phyloP scores from a whole-genome alignment of 1,140 invertebrate species.

The Tetragonula clypearis region DNA sequence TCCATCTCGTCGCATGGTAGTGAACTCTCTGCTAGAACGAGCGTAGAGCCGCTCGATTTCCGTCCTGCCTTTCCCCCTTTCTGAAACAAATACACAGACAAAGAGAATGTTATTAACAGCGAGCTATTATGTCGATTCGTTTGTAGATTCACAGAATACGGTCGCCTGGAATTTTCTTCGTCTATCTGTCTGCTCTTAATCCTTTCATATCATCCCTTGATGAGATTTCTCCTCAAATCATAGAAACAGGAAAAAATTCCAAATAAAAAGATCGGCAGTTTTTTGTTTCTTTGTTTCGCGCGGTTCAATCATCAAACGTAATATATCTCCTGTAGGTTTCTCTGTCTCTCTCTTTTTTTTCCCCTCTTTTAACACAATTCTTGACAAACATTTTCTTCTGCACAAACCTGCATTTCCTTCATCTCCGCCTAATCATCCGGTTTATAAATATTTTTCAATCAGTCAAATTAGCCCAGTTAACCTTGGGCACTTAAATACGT shows the following conservation, averaged over 20 bases:
- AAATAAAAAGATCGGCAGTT: not conserved
- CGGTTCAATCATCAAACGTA: not conserved
- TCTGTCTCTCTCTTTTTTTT: not conserved
- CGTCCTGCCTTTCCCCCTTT: not conserved
- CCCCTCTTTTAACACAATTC: not conserved
- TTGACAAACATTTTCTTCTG: not conserved
- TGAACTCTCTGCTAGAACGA: conserved; percentile 27
- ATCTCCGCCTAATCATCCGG: not conserved
- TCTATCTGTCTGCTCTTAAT: not conserved
- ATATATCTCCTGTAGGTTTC: not conserved
- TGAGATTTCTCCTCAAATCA: too few relatives aligned
- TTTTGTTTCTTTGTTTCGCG: not conserved
- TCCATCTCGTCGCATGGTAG: conserved; percentile 27
- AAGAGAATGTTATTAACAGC: conserved; percentile 8
- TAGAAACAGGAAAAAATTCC: not conserved
- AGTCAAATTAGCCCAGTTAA: not conserved
- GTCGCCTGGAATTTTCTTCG: too few relatives aligned
- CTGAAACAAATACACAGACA: conserved; percentile 30
- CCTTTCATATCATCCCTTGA: not conserved
- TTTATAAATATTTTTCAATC: not conserved
- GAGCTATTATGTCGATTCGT: not conserved
- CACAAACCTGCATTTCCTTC: not conserved
- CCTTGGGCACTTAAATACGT: not conserved
- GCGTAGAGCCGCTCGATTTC: conserved; percentile 19
- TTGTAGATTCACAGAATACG: too few relatives aligned